Percentiles rank a stretch among this genome's conserved stretches.
phyloP scores from a whole-genome alignment of 1,140 invertebrate genomes.

The Zaprionus davidi region DNA sequence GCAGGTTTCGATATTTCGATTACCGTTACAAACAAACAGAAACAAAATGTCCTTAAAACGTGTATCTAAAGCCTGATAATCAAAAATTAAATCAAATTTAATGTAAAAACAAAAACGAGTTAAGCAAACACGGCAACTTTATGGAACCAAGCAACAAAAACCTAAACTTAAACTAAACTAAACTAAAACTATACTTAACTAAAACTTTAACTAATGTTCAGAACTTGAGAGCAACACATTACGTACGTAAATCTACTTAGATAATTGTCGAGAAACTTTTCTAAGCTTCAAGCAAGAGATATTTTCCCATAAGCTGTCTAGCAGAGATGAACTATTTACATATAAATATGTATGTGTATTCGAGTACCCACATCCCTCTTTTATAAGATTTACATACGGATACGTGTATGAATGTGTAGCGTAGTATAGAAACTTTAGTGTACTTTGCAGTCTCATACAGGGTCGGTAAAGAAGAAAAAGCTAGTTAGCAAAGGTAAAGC shows the following conservation, averaged over 20 bases:
- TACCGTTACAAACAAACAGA: conserved; percentile 19
- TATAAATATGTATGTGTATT: not conserved
- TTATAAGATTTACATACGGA: conserved; percentile 58
- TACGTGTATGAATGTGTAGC: conserved; percentile 27
- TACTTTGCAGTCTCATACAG: conserved; percentile 45
- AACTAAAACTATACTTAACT: conserved; percentile 41
- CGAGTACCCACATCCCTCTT: conserved; percentile 33
- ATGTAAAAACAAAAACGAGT: conserved; percentile 60
- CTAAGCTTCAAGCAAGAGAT: conserved; percentile 33
- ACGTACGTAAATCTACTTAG: conserved; percentile 47
- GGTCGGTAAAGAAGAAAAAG: conserved; percentile 20
- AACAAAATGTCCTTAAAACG: conserved; percentile 9
- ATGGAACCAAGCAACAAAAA: conserved; percentile 74
- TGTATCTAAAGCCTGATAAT: conserved; percentile 77
- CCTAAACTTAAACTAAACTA: conserved; percentile 41
- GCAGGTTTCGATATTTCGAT: conserved; percentile 55
- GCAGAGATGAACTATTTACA: conserved; percentile 59
- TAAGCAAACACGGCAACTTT: conserved; percentile 55
- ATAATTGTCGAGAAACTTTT: conserved; percentile 46
- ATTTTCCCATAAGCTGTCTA: conserved; percentile 55
- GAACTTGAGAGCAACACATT: not conserved
- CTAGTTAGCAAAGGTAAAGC: conserved; percentile 34
- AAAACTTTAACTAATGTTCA: not conserved
- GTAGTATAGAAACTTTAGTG: conserved; percentile 30
- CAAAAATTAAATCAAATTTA: conserved; percentile 84